Conservation (phyloP, 1,140 invertebrate species). For the Saccostrea glomerata region DNA sequence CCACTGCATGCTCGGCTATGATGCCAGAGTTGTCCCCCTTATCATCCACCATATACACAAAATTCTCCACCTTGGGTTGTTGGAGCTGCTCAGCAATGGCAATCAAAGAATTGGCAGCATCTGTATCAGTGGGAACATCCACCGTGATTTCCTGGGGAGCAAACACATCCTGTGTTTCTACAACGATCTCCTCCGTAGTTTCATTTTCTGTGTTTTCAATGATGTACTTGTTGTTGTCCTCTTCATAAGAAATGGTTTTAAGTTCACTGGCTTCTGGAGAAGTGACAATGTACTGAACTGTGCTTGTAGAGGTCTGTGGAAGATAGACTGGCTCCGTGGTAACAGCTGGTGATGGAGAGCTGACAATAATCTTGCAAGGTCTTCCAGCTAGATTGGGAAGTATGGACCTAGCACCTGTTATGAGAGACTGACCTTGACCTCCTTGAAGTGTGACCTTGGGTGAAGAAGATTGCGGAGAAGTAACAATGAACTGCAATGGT, state of each 20-base stretch:
- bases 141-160: neutral
- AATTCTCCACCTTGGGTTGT: slow-evolving; percentile 20
- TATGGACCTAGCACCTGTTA: slow-evolving; percentile 3
- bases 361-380: slow-evolving; percentile 19
- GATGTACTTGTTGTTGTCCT: slow-evolving; percentile 20
- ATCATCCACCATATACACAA: slow-evolving; percentile 18
- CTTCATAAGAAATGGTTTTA: slow-evolving; percentile 10
- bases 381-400: slow-evolving; percentile 1
- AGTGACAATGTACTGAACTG: slow-evolving; percentile 14
- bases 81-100: slow-evolving; percentile 20
- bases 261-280: slow-evolving; percentile 21
- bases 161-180: slow-evolving; percentile 8
- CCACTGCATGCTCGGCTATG: slow-evolving; percentile 13
- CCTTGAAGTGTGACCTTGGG: neutral
- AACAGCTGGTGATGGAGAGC: neutral
- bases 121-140: slow-evolving; percentile 21
- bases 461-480: neutral
- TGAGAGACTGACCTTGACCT: slow-evolving; percentile 14
- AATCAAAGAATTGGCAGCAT: slow-evolving; percentile 31
- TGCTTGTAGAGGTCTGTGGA: neutral
- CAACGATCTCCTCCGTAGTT: neutral
- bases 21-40: slow-evolving; percentile 34
- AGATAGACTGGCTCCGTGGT: neutral
- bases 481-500: slow-evolving; percentile 18
- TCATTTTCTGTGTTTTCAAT: slow-evolving; percentile 8